Conservation (phyloP, 2,797 vertebrate species). For the Enoplosus armatus region DNA sequence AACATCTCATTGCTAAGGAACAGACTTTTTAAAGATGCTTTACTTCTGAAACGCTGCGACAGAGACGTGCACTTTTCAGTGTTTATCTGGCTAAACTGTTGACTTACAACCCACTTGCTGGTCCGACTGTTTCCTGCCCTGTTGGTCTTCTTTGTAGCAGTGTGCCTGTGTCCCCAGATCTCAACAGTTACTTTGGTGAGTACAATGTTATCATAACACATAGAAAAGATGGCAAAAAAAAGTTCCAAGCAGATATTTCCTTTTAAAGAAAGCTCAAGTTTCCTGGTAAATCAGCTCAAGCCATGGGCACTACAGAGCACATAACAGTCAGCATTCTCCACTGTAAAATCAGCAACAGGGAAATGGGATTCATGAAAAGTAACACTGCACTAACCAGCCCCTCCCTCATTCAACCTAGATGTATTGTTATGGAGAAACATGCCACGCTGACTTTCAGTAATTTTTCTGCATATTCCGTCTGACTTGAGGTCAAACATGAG, state of each 20-base stretch:
- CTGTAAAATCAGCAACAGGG: slow-evolving; percentile 28
- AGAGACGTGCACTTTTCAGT: neutral
- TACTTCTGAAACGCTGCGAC: neutral
- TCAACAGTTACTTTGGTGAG: neutral
- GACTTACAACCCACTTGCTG: neutral
- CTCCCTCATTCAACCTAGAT: slow-evolving; percentile 43
- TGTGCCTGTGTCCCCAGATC: neutral
- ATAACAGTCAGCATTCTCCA: slow-evolving; percentile 19
- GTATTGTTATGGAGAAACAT: slow-evolving; percentile 57
- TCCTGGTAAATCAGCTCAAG: slow-evolving; percentile 42
- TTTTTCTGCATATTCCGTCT: slow-evolving; percentile 59
- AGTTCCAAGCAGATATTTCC: neutral
- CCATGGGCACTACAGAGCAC: neutral
- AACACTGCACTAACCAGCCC: slow-evolving; percentile 13
- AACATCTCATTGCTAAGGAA: neutral
- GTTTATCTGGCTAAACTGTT: neutral
- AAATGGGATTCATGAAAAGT: slow-evolving; percentile 47
- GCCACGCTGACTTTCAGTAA: slow-evolving; percentile 49
- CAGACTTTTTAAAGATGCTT: neutral
- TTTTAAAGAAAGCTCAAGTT: slow-evolving; percentile 19
- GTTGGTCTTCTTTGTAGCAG: neutral
- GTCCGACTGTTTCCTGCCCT: neutral
- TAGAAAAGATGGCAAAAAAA: neutral
- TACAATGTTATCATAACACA: neutral
- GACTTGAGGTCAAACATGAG: slow-evolving; percentile 74